Conservation (phyloP, 2,113 vertebrate species). For the Variabilichromis moorii region DNA sequence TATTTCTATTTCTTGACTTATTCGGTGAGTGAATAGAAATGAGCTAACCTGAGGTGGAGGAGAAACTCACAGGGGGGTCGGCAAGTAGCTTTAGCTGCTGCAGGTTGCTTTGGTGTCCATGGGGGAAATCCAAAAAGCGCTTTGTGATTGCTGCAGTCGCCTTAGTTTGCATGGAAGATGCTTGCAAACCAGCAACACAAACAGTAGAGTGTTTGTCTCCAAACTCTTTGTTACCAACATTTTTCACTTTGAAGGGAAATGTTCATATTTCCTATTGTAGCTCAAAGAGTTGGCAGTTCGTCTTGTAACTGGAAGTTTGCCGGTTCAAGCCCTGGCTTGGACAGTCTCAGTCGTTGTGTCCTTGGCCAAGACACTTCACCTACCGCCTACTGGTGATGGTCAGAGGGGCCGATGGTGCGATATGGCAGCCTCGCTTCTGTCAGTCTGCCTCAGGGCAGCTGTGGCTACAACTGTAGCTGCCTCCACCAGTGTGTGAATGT, state of each 20-base stretch:
- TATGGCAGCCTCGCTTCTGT: rapidly evolving
- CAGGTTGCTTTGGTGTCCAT: rapidly evolving
- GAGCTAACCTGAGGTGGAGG: background rate
- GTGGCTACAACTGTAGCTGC: background rate
- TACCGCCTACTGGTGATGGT: rapidly evolving
- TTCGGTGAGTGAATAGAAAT: background rate
- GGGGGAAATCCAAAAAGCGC: background rate
- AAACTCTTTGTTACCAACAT: background rate
- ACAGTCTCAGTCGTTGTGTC: rapidly evolving
- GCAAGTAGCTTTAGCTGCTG: background rate
- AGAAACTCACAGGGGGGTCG: background rate
- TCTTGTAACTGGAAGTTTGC: rapidly evolving
- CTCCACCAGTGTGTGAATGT: background rate
- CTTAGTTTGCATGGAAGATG: background rate
- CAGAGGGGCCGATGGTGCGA: rapidly evolving
- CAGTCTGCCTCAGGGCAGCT: background rate
- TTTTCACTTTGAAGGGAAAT: background rate
- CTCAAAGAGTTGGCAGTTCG: rapidly evolving
- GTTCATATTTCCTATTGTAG: rapidly evolving
- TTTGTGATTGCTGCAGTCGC: background rate
- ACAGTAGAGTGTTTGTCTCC: background rate
- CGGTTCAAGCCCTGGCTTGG: rapidly evolving
- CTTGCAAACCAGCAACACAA: background rate
- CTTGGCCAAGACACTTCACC: background rate
- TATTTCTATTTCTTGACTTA: background rate